A percentile compares a stretch with the other conserved stretches of the same genome.
These are phyloP conservation scores for Oreochromis grahami DNA, from an alignment of 2,797 vertebrate species.

Conservation along the genomic window DNA sequence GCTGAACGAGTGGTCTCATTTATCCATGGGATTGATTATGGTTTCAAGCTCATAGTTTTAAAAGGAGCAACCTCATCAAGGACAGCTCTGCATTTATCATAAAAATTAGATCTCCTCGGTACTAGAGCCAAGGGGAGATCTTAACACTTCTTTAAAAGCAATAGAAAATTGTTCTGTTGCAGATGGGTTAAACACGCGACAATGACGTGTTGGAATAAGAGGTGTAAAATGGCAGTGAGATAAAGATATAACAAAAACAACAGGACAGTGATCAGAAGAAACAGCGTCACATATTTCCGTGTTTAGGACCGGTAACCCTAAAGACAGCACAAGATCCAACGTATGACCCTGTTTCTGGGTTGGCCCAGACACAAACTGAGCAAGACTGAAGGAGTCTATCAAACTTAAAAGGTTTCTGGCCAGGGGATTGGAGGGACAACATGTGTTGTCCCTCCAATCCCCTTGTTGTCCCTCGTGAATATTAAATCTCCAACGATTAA, in stretches of 20 bases:
- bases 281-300: accelerated
- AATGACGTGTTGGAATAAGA: accelerated
- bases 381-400: background rate
- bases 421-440: accelerated
- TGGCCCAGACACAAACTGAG: accelerated
- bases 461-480: background rate
- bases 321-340: background rate
- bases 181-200: accelerated
- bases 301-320: accelerated
- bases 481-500: background rate
- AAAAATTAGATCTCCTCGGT: background rate
- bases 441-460: background rate
- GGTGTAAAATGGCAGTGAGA: background rate
- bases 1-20: accelerated
- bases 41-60: background rate
- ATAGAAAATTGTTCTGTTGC: background rate
- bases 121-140: background rate
- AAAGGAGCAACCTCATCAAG: background rate
- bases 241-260: background rate
- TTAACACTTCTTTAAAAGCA: background rate
- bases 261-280: accelerated
- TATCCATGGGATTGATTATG: background rate
- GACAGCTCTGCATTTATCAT: background rate
- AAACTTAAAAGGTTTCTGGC: accelerated
- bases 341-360: accelerated